Percentiles rank a stretch among this genome's conserved stretches.
phyloP scores from a whole-genome alignment of 2,797 vertebrate genomes.

The Phaenicophaeus curvirostris region DNA sequence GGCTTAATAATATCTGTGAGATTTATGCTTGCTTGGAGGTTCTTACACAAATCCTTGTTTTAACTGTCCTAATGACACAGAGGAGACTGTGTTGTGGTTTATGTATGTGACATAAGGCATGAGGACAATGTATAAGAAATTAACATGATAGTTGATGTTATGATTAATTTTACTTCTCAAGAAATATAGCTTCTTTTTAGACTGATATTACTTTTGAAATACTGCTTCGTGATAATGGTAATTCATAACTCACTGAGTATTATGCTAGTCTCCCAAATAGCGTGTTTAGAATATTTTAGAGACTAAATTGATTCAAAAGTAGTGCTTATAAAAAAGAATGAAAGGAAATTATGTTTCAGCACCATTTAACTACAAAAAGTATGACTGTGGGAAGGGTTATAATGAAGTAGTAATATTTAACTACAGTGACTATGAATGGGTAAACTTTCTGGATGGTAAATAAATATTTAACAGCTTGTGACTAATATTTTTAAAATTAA shows the following conservation, averaged over 20 bases:
- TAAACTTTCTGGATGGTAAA: background rate
- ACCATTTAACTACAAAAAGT: background rate
- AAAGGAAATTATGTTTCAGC: background rate
- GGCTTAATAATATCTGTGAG: background rate
- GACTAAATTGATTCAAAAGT: background rate
- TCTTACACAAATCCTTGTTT: background rate
- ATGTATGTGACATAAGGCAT: background rate
- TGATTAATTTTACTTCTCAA: background rate
- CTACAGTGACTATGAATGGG: background rate
- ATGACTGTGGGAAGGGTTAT: background rate
- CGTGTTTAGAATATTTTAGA: background rate
- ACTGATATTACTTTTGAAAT: background rate
- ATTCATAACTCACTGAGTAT: background rate
- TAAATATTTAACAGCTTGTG: background rate
- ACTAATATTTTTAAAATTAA: background rate
- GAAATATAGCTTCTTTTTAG: background rate
- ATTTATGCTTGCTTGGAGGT: background rate
- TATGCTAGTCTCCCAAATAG: background rate
- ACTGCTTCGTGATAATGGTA: background rate
- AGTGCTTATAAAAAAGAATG: background rate
- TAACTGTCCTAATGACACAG: background rate
- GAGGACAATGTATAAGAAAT: background rate
- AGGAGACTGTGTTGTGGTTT: background rate
- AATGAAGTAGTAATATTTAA: background rate
- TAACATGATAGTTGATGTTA: background rate